These are phyloP conservation scores for Phymatocera aterrima DNA, from an alignment of 2,888 invertebrate species.

Conservation along the genomic window DNA sequence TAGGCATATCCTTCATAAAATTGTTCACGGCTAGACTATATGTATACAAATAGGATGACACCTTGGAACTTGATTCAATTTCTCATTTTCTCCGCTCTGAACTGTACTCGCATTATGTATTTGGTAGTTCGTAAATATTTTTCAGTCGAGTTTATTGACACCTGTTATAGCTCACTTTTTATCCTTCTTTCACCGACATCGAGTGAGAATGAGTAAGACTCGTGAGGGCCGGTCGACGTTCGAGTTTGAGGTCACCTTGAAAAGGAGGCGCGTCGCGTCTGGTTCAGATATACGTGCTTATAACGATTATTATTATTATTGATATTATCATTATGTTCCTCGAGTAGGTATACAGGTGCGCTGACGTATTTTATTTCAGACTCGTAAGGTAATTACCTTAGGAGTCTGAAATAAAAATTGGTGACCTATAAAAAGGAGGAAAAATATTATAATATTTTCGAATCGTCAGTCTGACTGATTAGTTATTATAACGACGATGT, in stretches of 20 bases:
- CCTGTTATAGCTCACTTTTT: neutral
- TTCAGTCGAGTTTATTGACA: neutral
- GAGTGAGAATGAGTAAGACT: too few relatives aligned
- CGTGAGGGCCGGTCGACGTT: neutral
- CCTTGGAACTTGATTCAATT: neutral
- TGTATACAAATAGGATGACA: too few relatives aligned
- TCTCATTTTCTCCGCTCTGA: neutral
- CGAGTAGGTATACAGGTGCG: neutral
- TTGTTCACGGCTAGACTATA: too few relatives aligned
- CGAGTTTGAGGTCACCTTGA: conserved; percentile 21
- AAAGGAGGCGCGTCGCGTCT: conserved; percentile 11
- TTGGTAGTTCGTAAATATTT: neutral
- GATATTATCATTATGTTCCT: neutral
- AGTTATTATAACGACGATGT: neutral
- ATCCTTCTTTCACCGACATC: too few relatives aligned
- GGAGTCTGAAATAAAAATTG: too few relatives aligned
- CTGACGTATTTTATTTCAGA: neutral
- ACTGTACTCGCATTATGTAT: neutral
- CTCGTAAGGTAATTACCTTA: neutral
- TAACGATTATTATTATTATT: too few relatives aligned
- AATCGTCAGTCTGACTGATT: neutral
- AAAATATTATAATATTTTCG: neutral
- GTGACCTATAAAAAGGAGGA: neutral
- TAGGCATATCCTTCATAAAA: too few relatives aligned
- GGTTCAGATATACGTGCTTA: neutral